phyloP scores from a whole-genome alignment of 2,888 invertebrate species.

The Eurytoma californica region DNA sequence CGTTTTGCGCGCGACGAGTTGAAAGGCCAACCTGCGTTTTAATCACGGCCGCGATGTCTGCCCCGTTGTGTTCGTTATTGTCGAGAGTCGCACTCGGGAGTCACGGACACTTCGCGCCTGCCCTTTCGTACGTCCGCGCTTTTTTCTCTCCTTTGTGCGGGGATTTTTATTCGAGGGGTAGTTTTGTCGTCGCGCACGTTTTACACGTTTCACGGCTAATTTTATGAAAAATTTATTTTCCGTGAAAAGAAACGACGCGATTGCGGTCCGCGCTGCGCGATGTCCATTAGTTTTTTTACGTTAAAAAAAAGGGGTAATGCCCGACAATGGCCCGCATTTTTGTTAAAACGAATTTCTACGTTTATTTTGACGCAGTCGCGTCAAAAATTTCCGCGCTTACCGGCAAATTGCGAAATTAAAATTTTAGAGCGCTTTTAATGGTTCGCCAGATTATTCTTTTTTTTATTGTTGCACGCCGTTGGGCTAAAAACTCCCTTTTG shows the following conservation, averaged over 20 bases:
- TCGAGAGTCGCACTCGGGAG: background rate
- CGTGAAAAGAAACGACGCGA: too few species aligned
- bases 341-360: too few species aligned
- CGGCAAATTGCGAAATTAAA: background rate
- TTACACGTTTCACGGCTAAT: too few species aligned
- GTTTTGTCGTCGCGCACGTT: too few species aligned
- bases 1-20: background rate
- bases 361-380: too few species aligned
- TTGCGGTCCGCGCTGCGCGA: too few species aligned
- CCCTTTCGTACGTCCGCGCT: slow-evolving; percentile 3
- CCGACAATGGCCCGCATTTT: too few species aligned
- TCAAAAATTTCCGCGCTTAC: too few species aligned
- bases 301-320: too few species aligned
- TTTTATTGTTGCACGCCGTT: background rate
- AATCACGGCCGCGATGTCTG: slow-evolving; percentile 7
- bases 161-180: background rate
- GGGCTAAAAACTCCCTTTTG: slow-evolving; percentile 21
- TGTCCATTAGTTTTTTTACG: too few species aligned
- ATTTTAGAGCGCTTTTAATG: slow-evolving; percentile 1
- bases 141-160: background rate
- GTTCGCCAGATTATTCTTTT: background rate
- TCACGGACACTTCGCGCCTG: background rate
- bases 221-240: too few species aligned
- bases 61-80: slow-evolving; percentile 27
- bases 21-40: slow-evolving; percentile 19